phyloP scores from a whole-genome alignment of 2,113 vertebrate genomes.

The Ammospiza caudacuta region DNA sequence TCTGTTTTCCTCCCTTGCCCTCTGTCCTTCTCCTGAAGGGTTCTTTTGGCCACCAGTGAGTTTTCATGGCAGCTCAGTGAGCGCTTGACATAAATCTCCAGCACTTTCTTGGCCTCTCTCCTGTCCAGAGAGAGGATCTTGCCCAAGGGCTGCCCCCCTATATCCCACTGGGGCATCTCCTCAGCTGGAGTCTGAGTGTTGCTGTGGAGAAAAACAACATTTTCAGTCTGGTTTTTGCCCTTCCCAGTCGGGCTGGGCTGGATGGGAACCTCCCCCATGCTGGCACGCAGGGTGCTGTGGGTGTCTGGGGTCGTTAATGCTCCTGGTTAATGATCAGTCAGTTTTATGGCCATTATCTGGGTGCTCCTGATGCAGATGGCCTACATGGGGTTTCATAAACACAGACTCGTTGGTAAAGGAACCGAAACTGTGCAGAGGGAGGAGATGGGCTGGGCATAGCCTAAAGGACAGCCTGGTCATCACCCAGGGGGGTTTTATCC shows the following conservation, averaged over 20 bases:
- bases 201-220: neutral
- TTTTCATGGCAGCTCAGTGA: constrained; percentile 77
- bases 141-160: neutral
- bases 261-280: neutral
- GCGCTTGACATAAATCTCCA: constrained; percentile 79
- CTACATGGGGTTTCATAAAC: neutral
- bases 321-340: neutral
- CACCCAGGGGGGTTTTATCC: neutral
- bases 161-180: neutral
- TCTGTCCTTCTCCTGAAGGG: neutral
- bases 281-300: neutral
- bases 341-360: neutral
- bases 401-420: neutral
- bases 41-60: neutral
- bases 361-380: neutral
- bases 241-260: accelerated
- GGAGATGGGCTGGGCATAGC: accelerated
- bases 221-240: neutral
- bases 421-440: neutral
- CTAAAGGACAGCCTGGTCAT: neutral
- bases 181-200: neutral
- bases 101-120: constrained; percentile 66
- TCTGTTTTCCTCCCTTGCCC: neutral
- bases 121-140: constrained; percentile 69
- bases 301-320: neutral